These are phyloP conservation scores for Montipora sp. DNA, from an alignment of 64 coral and sea anemone species.

Conservation along the genomic window DNA sequence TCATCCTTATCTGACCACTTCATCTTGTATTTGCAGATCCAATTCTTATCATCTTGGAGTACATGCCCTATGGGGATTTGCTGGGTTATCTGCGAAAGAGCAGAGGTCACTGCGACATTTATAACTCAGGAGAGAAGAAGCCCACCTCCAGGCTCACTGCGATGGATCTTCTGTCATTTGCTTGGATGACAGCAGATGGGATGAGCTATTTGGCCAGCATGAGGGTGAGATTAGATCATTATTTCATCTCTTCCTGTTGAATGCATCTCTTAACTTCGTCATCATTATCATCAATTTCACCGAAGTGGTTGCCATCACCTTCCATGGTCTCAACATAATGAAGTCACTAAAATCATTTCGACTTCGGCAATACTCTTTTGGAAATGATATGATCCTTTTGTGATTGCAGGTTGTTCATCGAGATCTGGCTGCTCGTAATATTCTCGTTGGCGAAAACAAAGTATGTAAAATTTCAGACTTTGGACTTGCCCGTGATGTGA, in stretches of 20 bases:
- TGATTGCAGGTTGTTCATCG: constrained; percentile 13
- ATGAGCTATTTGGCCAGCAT: constrained; percentile 76
- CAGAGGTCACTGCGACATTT: constrained; percentile 68
- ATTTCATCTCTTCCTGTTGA: no score
- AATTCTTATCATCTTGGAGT: constrained; percentile 71
- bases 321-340: no score
- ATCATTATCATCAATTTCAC: no score
- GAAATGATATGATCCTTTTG: no score
- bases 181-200: constrained; percentile 92
- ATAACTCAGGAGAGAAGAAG: constrained; percentile 72
- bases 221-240: constrained; percentile 44
- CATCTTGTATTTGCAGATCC: constrained; percentile 23
- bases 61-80: constrained; percentile 76
- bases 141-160: constrained; percentile 56
- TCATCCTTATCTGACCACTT: not conserved
- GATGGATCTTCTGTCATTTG: constrained; percentile 69
- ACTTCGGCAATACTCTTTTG: no score
- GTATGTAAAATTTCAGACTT: constrained; percentile 24
- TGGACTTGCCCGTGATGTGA: constrained; percentile 5
- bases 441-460: constrained; percentile 2
- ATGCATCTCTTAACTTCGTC: no score
- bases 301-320: no score
- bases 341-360: no score
- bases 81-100: constrained; percentile 84
- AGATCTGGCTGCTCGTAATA: constrained; percentile 4